Evolutionary conservation across 2,797 vertebrate species (phyloP), one percentile per base, ranked within the genome.

Genomic region (Heteromormyrus szaboi): DNA sequence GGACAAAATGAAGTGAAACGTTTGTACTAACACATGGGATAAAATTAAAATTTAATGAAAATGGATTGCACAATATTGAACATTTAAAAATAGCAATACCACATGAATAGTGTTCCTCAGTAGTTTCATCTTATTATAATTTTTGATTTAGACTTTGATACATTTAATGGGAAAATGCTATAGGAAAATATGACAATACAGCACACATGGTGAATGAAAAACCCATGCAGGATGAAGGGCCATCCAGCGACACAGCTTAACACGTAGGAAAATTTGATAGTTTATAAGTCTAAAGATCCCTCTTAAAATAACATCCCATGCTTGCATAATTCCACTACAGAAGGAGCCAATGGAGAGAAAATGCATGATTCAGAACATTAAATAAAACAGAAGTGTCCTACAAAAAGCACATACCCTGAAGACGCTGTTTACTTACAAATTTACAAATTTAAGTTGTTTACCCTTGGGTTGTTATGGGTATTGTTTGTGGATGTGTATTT

Each of bases 281-380:
- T 12, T 46, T 54, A 17, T 72, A 25, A 51, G 65, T 25, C 46
- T 41, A 72, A 41, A 89, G 4, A 85, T 37, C 1, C 92, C 92
- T 92, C 92, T 90, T 90, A 89, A 19, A 90, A 19, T 68, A 95
- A 95, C 93, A 91, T 96, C 95, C 95, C 96, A 94, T 4, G 84
- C 62, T 83, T 88, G 62, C 88, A 90, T 90, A 53, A 81, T 90
- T 91, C 92, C 92, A 83, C 86, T 88, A 88, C 88, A 90, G 88
- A 50, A 88, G 89, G 62, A 68, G 92, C 93, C 92, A 95, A 93
- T 90, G 89, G 89, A 90, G 90, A 89, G 88, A 62, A 90, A 86
- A 79, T 50, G 86, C 48, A 76, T 46, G 41, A 88, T 88, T 81
- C 29, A 72, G 44, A 19, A 22, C 62, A 54, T 44, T 88, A 29